Evolutionary conservation across 2,888 invertebrate genomes (phyloP).

Genomic region (Polydrusus tereticollis): DNA sequence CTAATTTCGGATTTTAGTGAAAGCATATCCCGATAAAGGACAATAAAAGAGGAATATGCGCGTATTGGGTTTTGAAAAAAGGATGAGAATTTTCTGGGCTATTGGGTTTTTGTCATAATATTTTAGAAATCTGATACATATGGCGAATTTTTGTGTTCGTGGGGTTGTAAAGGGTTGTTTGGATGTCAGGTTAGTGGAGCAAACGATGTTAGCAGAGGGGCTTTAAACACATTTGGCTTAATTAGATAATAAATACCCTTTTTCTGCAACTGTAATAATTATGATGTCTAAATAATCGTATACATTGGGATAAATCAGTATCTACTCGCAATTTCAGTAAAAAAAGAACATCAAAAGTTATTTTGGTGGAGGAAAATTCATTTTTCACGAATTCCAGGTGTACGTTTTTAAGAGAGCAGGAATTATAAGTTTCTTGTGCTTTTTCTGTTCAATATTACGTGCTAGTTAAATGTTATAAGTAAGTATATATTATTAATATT

Average conservation of each 20-base stretch:
- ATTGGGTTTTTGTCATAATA: constrained; percentile 48
- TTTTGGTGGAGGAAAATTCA: no score
- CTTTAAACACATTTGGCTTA: no score
- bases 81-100: constrained; percentile 37
- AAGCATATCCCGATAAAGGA: constrained; percentile 22
- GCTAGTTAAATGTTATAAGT: not conserved
- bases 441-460: no score
- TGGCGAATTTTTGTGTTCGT: constrained; percentile 26
- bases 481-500: not conserved
- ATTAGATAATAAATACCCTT: no score
- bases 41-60: constrained; percentile 3
- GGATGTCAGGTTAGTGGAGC: not conserved
- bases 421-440: no score
- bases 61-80: constrained; percentile 13
- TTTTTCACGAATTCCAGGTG: no score
- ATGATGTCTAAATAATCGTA: no score
- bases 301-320: no score
- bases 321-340: no score
- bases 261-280: no score
- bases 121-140: constrained; percentile 46
- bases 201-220: not conserved
- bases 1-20: constrained; percentile 44
- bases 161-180: not conserved
- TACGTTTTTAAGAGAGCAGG: no score
- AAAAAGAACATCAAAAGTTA: no score